Conservation (phyloP, 2,888 invertebrate species). For the Andricus curvator region DNA sequence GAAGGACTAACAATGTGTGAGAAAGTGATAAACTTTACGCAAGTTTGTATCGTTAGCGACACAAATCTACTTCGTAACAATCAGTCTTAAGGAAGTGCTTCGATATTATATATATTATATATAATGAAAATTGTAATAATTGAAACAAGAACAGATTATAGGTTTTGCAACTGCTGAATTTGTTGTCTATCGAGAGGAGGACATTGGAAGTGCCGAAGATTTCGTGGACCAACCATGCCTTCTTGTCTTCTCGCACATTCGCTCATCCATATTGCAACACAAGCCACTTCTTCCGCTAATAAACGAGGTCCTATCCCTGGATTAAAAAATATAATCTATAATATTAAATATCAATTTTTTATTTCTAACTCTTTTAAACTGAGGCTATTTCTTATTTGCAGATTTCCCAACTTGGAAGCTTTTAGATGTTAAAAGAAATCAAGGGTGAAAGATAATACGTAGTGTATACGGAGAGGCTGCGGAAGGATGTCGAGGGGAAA, state of each 20-base stretch:
- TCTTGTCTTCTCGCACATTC: slow-evolving; percentile 81
- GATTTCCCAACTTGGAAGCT: too few species aligned
- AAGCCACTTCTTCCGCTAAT: slow-evolving; percentile 68
- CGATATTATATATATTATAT: too few species aligned
- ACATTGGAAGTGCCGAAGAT: slow-evolving; percentile 85
- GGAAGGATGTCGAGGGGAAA: too few species aligned
- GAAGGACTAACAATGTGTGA: slow-evolving; percentile 1
- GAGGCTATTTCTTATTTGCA: too few species aligned
- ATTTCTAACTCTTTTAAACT: too few species aligned
- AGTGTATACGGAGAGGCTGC: too few species aligned
- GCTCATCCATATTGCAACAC: slow-evolving; percentile 73
- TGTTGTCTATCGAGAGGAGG: slow-evolving; percentile 81
- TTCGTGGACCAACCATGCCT: slow-evolving; percentile 85
- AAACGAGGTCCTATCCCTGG: slow-evolving; percentile 73
- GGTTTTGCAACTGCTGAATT: neutral
- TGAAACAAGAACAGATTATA: neutral
- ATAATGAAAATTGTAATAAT: neutral
- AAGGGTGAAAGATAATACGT: too few species aligned
- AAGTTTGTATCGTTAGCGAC: slow-evolving; percentile 13
- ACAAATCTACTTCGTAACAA: slow-evolving; percentile 23
- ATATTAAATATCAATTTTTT: neutral
- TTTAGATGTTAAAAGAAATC: too few species aligned
- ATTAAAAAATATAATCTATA: slow-evolving; percentile 14
- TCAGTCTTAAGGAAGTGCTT: slow-evolving; percentile 18
- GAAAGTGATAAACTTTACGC: neutral